These are phyloP conservation scores for Euura saliciscinereae DNA, from an alignment of 1,140 invertebrate species.

Conservation along the genomic window DNA sequence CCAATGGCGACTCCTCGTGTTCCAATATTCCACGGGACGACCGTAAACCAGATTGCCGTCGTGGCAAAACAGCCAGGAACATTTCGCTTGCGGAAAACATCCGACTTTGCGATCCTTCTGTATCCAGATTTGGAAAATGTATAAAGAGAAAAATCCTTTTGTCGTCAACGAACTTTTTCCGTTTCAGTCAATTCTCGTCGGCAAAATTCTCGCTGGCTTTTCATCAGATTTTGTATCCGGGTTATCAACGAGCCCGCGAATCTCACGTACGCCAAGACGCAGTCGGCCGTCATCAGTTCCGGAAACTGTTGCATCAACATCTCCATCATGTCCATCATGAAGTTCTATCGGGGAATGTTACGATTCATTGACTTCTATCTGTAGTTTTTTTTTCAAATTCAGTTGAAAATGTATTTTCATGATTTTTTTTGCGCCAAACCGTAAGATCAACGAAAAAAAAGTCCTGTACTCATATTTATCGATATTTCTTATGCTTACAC, in stretches of 20 bases:
- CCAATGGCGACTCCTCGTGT: not conserved
- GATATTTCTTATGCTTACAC: no score
- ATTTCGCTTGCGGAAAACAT: not conserved
- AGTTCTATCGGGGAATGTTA: slow-evolving; percentile 12
- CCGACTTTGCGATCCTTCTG: not conserved
- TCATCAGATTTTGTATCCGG: not conserved
- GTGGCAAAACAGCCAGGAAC: not conserved
- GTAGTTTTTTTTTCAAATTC: no score
- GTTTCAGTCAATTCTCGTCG: not conserved
- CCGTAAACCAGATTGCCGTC: not conserved
- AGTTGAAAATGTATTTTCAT: no score
- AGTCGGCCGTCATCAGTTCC: slow-evolving; percentile 14
- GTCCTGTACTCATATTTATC: slow-evolving; percentile 7
- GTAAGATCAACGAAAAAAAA: slow-evolving; percentile 7
- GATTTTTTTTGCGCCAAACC: not conserved
- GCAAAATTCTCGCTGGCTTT: not conserved
- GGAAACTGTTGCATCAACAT: slow-evolving; percentile 19
- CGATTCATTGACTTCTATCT: no score
- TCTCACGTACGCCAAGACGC: not conserved
- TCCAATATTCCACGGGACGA: not conserved
- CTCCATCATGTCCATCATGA: slow-evolving; percentile 20
- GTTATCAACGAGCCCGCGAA: not conserved
- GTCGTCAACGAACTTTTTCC: not conserved
- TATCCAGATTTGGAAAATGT: not conserved
- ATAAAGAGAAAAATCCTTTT: not conserved